Evolutionary conservation across 2,888 invertebrate genomes (phyloP).

Genomic region (Operophtera brumata): DNA sequence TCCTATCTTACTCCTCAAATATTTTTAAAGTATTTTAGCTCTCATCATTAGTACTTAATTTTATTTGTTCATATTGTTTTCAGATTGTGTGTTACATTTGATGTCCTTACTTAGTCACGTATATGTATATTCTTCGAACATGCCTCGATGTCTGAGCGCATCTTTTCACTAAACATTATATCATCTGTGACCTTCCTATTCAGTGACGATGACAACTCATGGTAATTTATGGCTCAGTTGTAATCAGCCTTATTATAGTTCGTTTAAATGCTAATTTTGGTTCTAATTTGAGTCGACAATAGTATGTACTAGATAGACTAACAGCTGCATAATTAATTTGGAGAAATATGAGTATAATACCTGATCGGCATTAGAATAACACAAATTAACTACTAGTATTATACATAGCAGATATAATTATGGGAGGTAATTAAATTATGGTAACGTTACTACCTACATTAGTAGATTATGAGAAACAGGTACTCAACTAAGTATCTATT

Average conservation of each 20-base stretch:
- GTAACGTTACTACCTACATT: too few relatives aligned
- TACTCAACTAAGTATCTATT: too few relatives aligned
- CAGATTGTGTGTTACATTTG: too few relatives aligned
- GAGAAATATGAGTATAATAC: neutral
- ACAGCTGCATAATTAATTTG: neutral
- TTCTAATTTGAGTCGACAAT: neutral
- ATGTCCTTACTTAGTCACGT: neutral
- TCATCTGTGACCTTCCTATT: neutral
- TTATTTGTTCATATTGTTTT: too few relatives aligned
- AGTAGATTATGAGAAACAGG: too few relatives aligned
- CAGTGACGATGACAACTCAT: neutral
- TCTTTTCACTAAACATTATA: neutral
- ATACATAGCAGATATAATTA: neutral
- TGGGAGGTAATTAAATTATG: neutral
- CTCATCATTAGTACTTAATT: too few relatives aligned
- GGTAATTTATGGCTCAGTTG: neutral
- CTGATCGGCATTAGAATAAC: neutral
- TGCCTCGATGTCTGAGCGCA: neutral
- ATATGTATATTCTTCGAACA: too few relatives aligned
- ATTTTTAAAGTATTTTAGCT: too few relatives aligned
- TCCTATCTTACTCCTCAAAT: too few relatives aligned
- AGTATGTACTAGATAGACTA: neutral
- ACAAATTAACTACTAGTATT: neutral
- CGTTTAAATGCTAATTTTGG: conserved; percentile 7
- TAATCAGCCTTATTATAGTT: neutral